A percentile compares a stretch with the other conserved stretches of the same genome.
phyloP scores from a whole-genome alignment of 2,888 invertebrate genomes.

The Petrophora chlorosata region DNA sequence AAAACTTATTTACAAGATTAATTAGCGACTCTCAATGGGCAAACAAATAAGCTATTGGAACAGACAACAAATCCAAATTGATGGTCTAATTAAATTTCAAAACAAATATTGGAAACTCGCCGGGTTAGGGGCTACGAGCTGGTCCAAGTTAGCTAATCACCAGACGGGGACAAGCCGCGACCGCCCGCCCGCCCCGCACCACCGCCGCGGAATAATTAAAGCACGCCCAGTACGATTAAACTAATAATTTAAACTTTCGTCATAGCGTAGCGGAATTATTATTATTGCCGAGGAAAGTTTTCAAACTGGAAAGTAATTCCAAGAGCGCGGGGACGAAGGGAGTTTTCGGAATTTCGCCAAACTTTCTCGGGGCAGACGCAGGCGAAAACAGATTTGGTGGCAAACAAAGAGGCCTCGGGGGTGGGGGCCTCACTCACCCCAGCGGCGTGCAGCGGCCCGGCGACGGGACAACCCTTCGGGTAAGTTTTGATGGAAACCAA shows the following conservation, averaged over 20 bases:
- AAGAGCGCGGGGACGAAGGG: slow-evolving; percentile 45
- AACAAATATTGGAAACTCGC: slow-evolving; percentile 58
- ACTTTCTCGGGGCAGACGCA: slow-evolving; percentile 64
- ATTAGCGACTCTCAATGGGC: not conserved
- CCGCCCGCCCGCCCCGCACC: slow-evolving; percentile 27
- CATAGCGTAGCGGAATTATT: slow-evolving; percentile 78
- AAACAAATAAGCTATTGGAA: slow-evolving; percentile 29
- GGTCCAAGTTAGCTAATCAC: slow-evolving; percentile 59
- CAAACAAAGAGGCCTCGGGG: slow-evolving; percentile 64
- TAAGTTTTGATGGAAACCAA: slow-evolving; percentile 81
- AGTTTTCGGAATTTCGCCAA: slow-evolving; percentile 68
- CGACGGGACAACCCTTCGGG: slow-evolving; percentile 61
- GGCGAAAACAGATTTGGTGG: slow-evolving; percentile 80
- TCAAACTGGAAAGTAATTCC: slow-evolving; percentile 79
- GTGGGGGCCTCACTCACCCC: slow-evolving; percentile 22
- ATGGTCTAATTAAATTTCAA: slow-evolving; percentile 58
- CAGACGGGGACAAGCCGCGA: slow-evolving; percentile 44
- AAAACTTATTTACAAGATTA: not conserved
- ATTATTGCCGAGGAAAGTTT: slow-evolving; percentile 76
- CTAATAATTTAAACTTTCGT: slow-evolving; percentile 82
- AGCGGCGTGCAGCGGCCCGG: slow-evolving; percentile 33
- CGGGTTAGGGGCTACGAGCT: slow-evolving; percentile 43
- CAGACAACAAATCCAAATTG: slow-evolving; percentile 55
- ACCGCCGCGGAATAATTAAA: slow-evolving; percentile 72
- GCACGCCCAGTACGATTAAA: slow-evolving; percentile 74